Base-by-base conservation (phyloP, 2,888 invertebrate genomes). In the Synergus gifuensis region DNA sequence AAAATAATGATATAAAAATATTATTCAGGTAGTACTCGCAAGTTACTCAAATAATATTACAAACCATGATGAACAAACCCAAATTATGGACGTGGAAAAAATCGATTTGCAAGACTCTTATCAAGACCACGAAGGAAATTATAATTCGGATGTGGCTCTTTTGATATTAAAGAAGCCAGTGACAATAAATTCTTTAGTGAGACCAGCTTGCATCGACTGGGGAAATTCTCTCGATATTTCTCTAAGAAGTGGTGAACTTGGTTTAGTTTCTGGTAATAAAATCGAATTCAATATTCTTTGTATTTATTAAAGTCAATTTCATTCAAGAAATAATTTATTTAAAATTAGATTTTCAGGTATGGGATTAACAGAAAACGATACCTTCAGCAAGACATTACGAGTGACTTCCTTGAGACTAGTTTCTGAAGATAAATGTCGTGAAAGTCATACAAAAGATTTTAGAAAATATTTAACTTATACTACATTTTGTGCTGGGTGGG, bases 401-500 rank as follows among this genome's bases (percentile, higher is more conserved):
- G 91, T 93, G 7, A 92, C 93, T 0, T 91, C 93, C 78, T 92
- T 94, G 9, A 91, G 93, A 79, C 92, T 95, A 1, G 93, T 95
- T 22, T 90, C 93, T n/a, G 93, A 94, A 67, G 88, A 92, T 0
- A 92, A 93, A 0, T 95, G 95, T 86, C 92, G 93, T 3, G 84
- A 90, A 1, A 92, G 92, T 77, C 93, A 93, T 69, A 92, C 92
- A 0, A 88, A 89, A 4, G 92, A 94, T 54, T 95, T 95, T 87
- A 87, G 89, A 18, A 93, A 92, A 80, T 93, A 94, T 76, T 86
- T 95, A 16, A 94, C 94, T 77, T 94, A 94, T 84, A 94, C 95
- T 76, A 93, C 94, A 2, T 94, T 95, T 86, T 95, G 95, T 87
- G 95, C 94, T 78, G 95, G 95, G 76, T 94, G 93, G 91, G 93